A percentile compares a stretch with the other conserved stretches of the same genome.
Conservation (phyloP, 2,888 invertebrate species). For the Argynnis bischoffii region DNA sequence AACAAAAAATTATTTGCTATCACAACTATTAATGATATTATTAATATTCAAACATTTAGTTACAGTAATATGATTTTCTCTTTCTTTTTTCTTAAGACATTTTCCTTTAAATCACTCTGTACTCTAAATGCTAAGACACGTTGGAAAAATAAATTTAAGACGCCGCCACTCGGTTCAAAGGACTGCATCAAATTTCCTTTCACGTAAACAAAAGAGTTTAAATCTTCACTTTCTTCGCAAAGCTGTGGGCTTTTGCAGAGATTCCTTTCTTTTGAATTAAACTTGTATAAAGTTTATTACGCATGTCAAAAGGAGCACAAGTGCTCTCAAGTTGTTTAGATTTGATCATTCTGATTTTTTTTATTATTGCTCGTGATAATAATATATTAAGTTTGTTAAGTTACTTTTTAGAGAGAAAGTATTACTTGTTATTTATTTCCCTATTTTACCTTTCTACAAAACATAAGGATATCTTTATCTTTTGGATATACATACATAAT, state of each 20-base stretch:
- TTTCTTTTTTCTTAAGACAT: too few relatives aligned
- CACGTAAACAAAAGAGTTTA: constrained; percentile 21
- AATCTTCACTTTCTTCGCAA: constrained; percentile 14
- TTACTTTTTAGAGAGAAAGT: too few relatives aligned
- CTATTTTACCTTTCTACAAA: too few relatives aligned
- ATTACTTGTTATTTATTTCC: too few relatives aligned
- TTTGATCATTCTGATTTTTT: not conserved
- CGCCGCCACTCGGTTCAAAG: constrained; percentile 17
- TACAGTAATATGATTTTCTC: too few relatives aligned
- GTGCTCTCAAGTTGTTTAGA: not conserved
- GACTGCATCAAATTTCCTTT: constrained; percentile 22
- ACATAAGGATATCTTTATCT: too few relatives aligned
- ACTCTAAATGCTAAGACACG: constrained; percentile 3
- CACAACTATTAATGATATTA: too few relatives aligned
- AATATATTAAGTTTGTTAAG: not conserved
- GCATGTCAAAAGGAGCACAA: not conserved
- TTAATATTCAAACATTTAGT: too few relatives aligned
- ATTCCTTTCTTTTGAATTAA: constrained; percentile 19
- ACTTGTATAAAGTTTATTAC: constrained; percentile 1
- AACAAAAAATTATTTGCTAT: too few relatives aligned
- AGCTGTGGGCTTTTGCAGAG: constrained; percentile 13
- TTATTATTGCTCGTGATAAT: not conserved
- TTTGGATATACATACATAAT: too few relatives aligned
- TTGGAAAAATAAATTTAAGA: constrained; percentile 17
- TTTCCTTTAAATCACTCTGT: not conserved